Conservation (phyloP, 2,888 invertebrate species). For the Drosophila infuscata region DNA sequence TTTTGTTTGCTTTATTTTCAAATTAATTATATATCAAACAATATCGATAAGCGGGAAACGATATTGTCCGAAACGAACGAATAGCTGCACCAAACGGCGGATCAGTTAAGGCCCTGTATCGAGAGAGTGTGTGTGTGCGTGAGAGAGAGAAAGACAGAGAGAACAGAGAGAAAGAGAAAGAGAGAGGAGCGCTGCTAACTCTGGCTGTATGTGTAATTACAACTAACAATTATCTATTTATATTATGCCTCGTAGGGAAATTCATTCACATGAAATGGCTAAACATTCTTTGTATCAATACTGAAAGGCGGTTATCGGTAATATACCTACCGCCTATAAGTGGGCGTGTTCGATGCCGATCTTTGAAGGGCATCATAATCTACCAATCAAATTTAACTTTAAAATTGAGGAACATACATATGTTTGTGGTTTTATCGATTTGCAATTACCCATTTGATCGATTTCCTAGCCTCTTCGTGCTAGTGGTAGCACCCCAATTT, state of each 20-base stretch:
- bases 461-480: background rate
- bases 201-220: background rate
- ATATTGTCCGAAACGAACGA: background rate
- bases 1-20: background rate
- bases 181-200: background rate
- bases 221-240: background rate
- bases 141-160: background rate
- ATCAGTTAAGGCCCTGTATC: background rate
- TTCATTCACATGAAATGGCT: background rate
- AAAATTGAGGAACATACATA: background rate
- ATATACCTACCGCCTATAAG: background rate
- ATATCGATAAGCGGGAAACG: too few species aligned
- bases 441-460: background rate
- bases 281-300: background rate
- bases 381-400: background rate
- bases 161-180: background rate
- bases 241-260: background rate
- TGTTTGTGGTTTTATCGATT: background rate
- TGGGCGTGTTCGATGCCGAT: background rate
- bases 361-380: background rate
- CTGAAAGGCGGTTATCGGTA: background rate
- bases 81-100: background rate
- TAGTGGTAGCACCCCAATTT: background rate
- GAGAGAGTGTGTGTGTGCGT: too few species aligned
- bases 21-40: background rate